phyloP scores from a whole-genome alignment of 2,888 invertebrate species.

The Megalurothrips usitatus region DNA sequence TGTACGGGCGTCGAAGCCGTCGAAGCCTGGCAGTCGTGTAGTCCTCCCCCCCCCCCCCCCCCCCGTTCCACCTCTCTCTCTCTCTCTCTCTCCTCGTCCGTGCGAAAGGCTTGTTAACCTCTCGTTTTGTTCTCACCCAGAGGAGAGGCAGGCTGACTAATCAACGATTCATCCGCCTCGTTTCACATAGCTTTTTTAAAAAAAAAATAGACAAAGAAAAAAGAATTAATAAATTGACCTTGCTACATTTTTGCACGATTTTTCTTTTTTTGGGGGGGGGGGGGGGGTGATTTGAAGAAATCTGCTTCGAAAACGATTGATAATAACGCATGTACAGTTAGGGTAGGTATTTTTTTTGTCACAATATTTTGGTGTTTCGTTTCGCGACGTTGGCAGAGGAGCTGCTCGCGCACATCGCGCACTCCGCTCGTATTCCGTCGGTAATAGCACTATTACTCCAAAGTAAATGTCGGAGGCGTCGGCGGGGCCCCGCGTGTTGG shows the following conservation, averaged over 20 bases:
- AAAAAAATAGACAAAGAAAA: no score
- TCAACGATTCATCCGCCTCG: no score
- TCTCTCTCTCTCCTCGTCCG: background rate
- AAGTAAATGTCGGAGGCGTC: background rate
- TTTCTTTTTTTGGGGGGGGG: no score
- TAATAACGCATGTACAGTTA: background rate
- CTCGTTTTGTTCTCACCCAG: slow-evolving; percentile 15
- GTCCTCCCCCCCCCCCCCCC: no score
- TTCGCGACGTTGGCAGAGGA: background rate
- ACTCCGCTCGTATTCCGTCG: no score
- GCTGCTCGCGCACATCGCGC: background rate
- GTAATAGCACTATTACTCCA: slow-evolving; percentile 16
- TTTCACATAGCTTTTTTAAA: no score
- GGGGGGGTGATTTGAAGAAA: no score
- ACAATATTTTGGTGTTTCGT: background rate
- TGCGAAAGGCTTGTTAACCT: background rate
- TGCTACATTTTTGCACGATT: no score
- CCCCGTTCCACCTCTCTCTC: background rate
- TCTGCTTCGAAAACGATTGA: no score
- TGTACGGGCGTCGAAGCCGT: background rate
- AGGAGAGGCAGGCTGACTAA: no score
- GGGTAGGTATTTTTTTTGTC: background rate
- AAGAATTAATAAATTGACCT: no score
- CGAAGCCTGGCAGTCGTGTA: background rate
- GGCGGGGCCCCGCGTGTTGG: background rate